Evolutionary conservation across 2,113 vertebrate species (phyloP).

Genomic region (Puntigrus tetrazona): DNA sequence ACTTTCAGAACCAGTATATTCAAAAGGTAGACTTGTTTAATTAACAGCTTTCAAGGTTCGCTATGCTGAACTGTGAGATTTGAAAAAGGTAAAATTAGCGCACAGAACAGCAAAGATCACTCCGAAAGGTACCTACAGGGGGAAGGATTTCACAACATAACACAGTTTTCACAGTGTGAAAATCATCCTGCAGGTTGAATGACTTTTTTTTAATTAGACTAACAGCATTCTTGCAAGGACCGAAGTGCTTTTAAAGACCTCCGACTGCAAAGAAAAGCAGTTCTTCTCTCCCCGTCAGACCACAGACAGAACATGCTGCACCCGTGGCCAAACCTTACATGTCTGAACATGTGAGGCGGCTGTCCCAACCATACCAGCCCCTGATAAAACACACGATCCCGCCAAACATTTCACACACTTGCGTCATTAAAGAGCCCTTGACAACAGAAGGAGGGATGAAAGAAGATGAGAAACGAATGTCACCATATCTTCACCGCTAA

Average conservation of each 20-base stretch:
- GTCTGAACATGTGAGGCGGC: conserved; percentile 20
- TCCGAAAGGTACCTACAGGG: conserved; percentile 7
- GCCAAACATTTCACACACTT: conserved; percentile 67
- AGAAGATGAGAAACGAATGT: background rate
- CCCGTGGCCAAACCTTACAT: conserved; percentile 8
- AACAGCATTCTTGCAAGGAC: background rate
- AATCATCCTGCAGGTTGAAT: conserved; percentile 1
- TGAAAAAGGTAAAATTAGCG: conserved; percentile 27
- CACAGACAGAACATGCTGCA: background rate
- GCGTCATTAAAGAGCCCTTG: conserved; percentile 66
- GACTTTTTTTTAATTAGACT: conserved; percentile 45
- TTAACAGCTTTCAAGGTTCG: background rate
- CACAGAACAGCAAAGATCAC: background rate
- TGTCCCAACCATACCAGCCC: conserved; percentile 37
- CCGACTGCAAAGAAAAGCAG: too few species aligned
- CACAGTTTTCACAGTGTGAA: conserved; percentile 29
- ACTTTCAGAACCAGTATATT: background rate
- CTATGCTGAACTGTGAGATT: conserved; percentile 16
- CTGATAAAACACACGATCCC: conserved; percentile 61
- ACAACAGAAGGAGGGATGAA: conserved; percentile 59
- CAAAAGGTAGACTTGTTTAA: background rate
- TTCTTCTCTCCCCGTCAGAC: background rate
- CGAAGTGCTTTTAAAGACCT: conserved; percentile 21
- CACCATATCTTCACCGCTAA: conserved; percentile 27
- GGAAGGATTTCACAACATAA: conserved; percentile 5